These are phyloP conservation scores for Ammospiza nelsoni DNA, from an alignment of 2,113 vertebrate species.

Conservation along the genomic window DNA sequence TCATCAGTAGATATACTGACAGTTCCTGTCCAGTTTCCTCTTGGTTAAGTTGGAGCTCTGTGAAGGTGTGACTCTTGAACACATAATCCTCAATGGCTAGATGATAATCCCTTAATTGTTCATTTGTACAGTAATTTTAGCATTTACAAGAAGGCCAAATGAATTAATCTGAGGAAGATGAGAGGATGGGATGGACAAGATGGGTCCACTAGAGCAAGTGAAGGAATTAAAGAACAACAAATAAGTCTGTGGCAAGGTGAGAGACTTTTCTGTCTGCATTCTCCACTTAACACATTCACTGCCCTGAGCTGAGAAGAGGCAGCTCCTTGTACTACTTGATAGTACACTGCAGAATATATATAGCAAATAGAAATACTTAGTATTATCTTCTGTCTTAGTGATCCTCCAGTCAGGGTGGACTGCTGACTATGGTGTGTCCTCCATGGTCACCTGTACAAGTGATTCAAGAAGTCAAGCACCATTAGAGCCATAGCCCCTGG, in stretches of 20 bases:
- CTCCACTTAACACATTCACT: neutral
- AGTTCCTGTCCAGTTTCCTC: neutral
- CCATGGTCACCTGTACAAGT: neutral
- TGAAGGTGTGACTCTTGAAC: neutral
- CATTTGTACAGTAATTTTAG: neutral
- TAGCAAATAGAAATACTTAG: neutral
- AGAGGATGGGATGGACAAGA: neutral
- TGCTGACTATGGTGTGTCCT: neutral
- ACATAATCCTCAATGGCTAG: neutral
- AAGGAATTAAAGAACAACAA: neutral
- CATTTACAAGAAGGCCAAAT: neutral
- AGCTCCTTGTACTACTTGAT: neutral
- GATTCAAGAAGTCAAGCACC: neutral
- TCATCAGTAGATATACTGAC: neutral
- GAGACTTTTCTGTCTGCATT: neutral
- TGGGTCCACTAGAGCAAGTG: neutral
- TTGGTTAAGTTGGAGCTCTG: neutral
- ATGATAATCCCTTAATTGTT: neutral
- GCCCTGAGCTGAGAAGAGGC: neutral
- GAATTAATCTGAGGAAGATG: neutral
- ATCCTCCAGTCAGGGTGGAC: neutral
- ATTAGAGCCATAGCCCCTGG: neutral
- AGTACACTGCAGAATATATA: neutral
- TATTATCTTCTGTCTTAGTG: neutral
- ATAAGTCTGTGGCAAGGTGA: neutral